These are phyloP conservation scores for Epinephelus coioides DNA, from an alignment of 2,797 vertebrate genomes.

Conservation along the genomic window DNA sequence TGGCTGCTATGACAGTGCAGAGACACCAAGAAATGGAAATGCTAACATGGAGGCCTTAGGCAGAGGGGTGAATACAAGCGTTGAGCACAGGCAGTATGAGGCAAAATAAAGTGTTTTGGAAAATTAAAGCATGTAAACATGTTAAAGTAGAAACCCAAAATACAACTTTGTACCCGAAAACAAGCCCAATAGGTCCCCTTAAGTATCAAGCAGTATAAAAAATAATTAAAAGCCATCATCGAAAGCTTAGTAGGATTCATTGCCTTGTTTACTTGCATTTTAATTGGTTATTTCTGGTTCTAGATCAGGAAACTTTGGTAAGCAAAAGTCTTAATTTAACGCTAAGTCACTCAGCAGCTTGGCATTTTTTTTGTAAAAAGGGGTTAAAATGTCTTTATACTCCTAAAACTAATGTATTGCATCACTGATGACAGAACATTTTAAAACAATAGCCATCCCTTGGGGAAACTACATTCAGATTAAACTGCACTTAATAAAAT, in stretches of 20 bases:
- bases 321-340: neutral
- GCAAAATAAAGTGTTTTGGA: too few relatives aligned
- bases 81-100: too few relatives aligned
- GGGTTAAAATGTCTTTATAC: neutral
- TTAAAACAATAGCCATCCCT: neutral
- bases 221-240: constrained; percentile 10
- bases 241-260: neutral
- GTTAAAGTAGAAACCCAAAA: too few relatives aligned
- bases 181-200: neutral
- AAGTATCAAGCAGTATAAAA: neutral
- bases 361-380: constrained; percentile 6
- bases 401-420: neutral
- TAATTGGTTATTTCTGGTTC: constrained; percentile 8
- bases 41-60: too few relatives aligned
- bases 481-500: neutral
- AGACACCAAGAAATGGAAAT: too few relatives aligned
- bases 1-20: too few relatives aligned
- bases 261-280: neutral
- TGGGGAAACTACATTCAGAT: neutral
- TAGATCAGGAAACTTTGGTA: neutral
- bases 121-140: too few relatives aligned
- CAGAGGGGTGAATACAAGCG: too few relatives aligned
- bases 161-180: too few relatives aligned
- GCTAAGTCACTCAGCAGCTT: neutral
- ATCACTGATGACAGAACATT: neutral